Evolutionary conservation across 2,113 vertebrate species (phyloP), one percentile per base, ranked within the genome.

Genomic region (Vimba vimba): DNA sequence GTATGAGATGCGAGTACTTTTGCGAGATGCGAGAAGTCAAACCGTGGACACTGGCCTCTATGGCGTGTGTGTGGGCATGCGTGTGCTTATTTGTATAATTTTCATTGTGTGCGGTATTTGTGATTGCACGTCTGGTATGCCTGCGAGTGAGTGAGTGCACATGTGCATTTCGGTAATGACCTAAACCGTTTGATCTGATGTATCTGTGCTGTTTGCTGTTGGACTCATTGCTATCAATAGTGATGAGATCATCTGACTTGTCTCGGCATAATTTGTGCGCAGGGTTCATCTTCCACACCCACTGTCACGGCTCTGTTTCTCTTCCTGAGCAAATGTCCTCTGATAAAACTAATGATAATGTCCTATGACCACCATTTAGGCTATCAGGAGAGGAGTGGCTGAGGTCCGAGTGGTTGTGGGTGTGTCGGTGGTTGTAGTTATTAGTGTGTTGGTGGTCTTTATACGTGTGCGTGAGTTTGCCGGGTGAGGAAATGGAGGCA

Each of bases 371-470:
- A 45, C 33, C 83, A 12, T 66, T 80, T 43, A 79, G 57, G n/a
- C 57, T 47, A 76, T 50, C 73, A 17, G 74, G 43, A 47, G 39
- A 75, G 43, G 39, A 25, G 27, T 4, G 69, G 57, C 47, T 66
- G 25, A 17, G 10, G 23, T 62, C 30, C 47, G 75, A 71, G 36
- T 11, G 36, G 25, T 68, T 74, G 66, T 45, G 64, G 47, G 64
- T 71, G 80, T 77, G 80, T 82, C 62, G 11, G 79, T 43, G 50
- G 23, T 77, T 84, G 21, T n/a, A 87, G 87, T 86, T 83, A 85
- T 89, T 85, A 87, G 86, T 78, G 52, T 78, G 86, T 86, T 89
- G 84, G 86, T 89, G 86, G 78, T 91, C 87, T 77, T 81, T 64
- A n/a, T 64, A 79, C 55, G 84, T 59, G 78, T 80, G 82, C 85